A percentile compares a stretch with the other conserved stretches of the same genome.
These are phyloP conservation scores for Myotis vivesi DNA, from an alignment of 2,797 vertebrate genomes.

Conservation along the genomic window DNA sequence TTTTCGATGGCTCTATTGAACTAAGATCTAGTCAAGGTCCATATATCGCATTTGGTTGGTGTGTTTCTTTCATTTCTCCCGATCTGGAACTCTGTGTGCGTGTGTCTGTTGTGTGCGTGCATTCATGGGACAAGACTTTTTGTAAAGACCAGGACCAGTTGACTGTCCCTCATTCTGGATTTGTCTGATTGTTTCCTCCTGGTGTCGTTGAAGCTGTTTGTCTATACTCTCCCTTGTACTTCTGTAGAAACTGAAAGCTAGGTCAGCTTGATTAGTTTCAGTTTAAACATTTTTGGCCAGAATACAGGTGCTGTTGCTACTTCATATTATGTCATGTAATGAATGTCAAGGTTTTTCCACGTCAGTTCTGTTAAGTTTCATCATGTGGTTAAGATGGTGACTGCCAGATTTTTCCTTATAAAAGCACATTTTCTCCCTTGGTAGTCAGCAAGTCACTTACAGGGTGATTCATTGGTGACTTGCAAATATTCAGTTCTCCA, in stretches of 20 bases:
- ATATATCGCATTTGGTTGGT: not conserved
- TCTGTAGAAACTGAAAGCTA: conserved; percentile 13
- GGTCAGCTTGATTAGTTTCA: not conserved
- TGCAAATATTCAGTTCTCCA: conserved; percentile 2
- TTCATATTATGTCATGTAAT: not conserved
- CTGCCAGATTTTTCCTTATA: not conserved
- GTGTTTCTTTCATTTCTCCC: conserved; percentile 17
- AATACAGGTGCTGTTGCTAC: not conserved
- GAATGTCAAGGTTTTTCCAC: not conserved
- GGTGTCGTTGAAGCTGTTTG: not conserved
- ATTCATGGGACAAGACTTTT: not conserved
- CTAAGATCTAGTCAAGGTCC: not conserved
- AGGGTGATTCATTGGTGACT: not conserved
- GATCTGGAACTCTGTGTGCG: not conserved
- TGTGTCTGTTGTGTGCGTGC: too few species aligned
- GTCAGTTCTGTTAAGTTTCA: not conserved
- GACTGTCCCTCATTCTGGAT: not conserved
- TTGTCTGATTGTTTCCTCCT: not conserved
- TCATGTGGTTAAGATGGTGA: not conserved
- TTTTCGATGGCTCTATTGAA: not conserved
- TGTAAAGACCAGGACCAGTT: not conserved
- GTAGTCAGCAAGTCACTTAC: not conserved
- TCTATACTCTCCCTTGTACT: not conserved
- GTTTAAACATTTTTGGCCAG: conserved; percentile 24
- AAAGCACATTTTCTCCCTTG: not conserved